These are phyloP conservation scores for Leucopternis melanops DNA, from an alignment of 2,113 vertebrate genomes.

Conservation along the genomic window DNA sequence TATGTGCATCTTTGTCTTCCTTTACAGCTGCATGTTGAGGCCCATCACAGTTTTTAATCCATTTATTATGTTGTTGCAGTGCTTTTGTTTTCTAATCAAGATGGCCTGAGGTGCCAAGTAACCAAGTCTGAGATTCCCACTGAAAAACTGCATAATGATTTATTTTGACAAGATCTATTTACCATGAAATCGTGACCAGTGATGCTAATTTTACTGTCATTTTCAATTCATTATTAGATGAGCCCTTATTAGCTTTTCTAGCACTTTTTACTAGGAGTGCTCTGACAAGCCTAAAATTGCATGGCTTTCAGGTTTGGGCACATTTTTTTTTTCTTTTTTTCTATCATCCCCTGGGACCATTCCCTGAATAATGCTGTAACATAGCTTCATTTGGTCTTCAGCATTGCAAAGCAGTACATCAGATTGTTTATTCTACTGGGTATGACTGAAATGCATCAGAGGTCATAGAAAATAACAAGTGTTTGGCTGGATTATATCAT, in stretches of 20 bases:
- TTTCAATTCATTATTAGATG: neutral
- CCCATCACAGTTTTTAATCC: neutral
- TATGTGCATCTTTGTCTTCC: neutral
- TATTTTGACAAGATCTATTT: slow-evolving; percentile 59
- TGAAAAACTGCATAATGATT: neutral
- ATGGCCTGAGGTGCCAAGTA: neutral
- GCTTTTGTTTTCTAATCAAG: slow-evolving; percentile 5
- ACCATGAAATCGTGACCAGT: slow-evolving; percentile 25
- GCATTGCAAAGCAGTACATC: neutral
- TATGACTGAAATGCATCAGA: neutral
- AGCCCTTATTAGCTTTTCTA: neutral
- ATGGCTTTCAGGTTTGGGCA: neutral
- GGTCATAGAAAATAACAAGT: neutral
- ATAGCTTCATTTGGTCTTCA: neutral
- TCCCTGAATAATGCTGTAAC: neutral
- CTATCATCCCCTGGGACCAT: neutral
- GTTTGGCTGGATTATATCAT: neutral
- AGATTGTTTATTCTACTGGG: neutral
- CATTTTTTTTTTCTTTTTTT: fast-evolving
- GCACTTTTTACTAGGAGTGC: neutral
- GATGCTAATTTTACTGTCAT: slow-evolving; percentile 42
- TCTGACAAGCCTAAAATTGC: slow-evolving; percentile 4
- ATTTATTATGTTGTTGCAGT: neutral
- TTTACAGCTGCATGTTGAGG: neutral
- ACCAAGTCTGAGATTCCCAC: neutral